Evolutionary conservation across 2,797 vertebrate genomes (phyloP).

Genomic region (Gymnothorax reevesii): DNA sequence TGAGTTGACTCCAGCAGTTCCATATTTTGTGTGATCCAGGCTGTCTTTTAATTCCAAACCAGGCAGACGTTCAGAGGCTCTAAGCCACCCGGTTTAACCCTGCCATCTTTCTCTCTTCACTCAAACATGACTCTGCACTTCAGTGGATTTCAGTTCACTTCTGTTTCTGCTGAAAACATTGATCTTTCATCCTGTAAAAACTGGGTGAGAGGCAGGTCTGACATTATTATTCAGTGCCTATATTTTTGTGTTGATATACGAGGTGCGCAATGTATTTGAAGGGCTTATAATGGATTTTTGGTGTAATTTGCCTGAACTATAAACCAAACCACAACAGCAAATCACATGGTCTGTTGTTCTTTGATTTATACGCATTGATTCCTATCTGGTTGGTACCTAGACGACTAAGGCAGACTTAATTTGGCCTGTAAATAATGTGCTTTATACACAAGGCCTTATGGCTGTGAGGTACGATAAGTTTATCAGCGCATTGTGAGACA

Average conservation of each 20-base stretch:
- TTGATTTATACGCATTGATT: slow-evolving; percentile 70
- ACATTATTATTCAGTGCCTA: slow-evolving; percentile 46
- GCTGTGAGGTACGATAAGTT: slow-evolving; percentile 70
- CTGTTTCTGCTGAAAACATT: not conserved
- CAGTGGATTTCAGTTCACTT: not conserved
- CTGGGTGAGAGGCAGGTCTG: not conserved
- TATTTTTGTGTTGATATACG: slow-evolving; percentile 64
- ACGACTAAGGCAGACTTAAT: slow-evolving; percentile 3
- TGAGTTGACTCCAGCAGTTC: slow-evolving; percentile 8
- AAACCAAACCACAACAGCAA: slow-evolving; percentile 68
- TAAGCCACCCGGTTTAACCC: slow-evolving; percentile 1
- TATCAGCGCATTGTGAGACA: slow-evolving; percentile 66
- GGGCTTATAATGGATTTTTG: slow-evolving; percentile 64
- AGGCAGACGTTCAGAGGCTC: slow-evolving; percentile 3
- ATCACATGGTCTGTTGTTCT: slow-evolving; percentile 67
- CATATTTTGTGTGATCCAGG: slow-evolving; percentile 11
- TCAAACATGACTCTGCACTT: not conserved
- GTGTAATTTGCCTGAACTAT: slow-evolving; percentile 52
- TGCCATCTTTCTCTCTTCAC: not conserved
- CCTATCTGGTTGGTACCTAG: slow-evolving; percentile 53
- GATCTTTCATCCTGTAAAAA: slow-evolving; percentile 34
- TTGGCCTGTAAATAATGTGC: slow-evolving; percentile 12
- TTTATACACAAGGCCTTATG: slow-evolving; percentile 47
- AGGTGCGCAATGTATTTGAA: slow-evolving; percentile 49
- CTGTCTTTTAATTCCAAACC: slow-evolving; percentile 12